phyloP scores from a whole-genome alignment of 2,113 vertebrate genomes.

The Mustela nigripes region DNA sequence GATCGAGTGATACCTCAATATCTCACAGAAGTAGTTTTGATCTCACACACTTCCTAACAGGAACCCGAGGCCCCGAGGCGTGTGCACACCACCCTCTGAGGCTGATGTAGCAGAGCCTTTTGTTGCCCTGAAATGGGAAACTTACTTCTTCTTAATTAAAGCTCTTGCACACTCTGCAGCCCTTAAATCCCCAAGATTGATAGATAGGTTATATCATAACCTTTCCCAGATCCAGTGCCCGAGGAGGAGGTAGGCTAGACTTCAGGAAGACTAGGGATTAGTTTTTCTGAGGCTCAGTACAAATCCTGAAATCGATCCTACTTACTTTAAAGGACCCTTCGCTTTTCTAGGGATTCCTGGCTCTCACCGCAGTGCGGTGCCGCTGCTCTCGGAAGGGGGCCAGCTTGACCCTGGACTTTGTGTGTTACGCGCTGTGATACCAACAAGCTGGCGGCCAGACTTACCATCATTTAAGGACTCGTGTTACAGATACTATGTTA shows the following conservation, averaged over 20 bases:
- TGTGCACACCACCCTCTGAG: neutral
- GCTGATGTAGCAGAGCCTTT: neutral
- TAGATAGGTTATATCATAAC: neutral
- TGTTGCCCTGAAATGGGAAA: neutral
- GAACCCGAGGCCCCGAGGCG: neutral
- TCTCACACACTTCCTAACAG: neutral
- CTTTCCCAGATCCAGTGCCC: neutral
- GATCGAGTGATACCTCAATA: neutral
- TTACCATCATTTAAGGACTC: neutral
- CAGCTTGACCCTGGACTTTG: neutral
- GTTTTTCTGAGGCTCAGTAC: neutral
- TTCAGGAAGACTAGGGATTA: neutral
- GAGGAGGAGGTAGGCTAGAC: neutral
- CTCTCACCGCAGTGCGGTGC: neutral
- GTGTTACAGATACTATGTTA: rapidly evolving
- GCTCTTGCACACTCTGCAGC: neutral
- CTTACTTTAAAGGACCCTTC: neutral
- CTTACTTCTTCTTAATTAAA: neutral
- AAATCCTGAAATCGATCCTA: neutral
- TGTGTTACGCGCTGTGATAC: neutral
- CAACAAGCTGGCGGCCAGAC: neutral
- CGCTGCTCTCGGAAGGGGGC: neutral
- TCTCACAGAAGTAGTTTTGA: neutral
- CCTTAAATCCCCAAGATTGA: neutral
- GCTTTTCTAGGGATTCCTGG: neutral